These are phyloP conservation scores for Lepidurus packardi DNA, from an alignment of 1,140 invertebrate species.

Conservation along the genomic window DNA sequence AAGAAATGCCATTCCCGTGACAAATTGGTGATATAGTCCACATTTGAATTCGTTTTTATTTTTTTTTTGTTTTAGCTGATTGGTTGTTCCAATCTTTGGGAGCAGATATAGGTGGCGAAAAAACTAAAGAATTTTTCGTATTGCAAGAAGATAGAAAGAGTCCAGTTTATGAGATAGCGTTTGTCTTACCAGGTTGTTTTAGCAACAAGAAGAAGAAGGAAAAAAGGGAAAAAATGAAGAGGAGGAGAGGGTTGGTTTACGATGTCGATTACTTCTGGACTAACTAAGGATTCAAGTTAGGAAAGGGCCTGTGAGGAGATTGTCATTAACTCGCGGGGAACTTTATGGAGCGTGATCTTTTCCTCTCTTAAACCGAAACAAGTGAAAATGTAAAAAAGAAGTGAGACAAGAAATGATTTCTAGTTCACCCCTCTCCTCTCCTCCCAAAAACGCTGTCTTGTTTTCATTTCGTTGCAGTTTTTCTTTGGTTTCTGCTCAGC, in stretches of 20 bases:
- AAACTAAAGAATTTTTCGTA: too few relatives aligned
- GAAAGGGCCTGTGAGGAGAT: neutral
- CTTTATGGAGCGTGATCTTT: slow-evolving; percentile 7
- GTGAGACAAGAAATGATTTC: neutral
- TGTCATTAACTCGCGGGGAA: slow-evolving; percentile 13
- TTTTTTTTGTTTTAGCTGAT: neutral
- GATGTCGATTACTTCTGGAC: neutral
- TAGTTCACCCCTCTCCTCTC: neutral
- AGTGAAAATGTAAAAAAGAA: neutral
- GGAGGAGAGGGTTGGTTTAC: neutral
- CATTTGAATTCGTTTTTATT: neutral
- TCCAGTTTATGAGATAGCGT: too few relatives aligned
- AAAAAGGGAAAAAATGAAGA: neutral
- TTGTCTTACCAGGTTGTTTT: too few relatives aligned
- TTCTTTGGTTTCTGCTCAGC: too few relatives aligned
- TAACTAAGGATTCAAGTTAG: slow-evolving; percentile 13
- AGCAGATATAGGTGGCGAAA: too few relatives aligned
- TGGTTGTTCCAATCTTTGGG: too few relatives aligned
- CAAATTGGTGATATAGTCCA: neutral
- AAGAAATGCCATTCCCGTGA: neutral
- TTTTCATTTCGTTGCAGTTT: neutral
- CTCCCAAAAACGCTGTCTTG: neutral
- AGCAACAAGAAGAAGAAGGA: too few relatives aligned
- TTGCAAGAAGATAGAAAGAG: too few relatives aligned
- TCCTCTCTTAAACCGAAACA: neutral